A percentile compares a stretch with the other conserved stretches of the same genome.
phyloP scores from a whole-genome alignment of 2,888 invertebrate genomes.

The Cheilosia variabilis region DNA sequence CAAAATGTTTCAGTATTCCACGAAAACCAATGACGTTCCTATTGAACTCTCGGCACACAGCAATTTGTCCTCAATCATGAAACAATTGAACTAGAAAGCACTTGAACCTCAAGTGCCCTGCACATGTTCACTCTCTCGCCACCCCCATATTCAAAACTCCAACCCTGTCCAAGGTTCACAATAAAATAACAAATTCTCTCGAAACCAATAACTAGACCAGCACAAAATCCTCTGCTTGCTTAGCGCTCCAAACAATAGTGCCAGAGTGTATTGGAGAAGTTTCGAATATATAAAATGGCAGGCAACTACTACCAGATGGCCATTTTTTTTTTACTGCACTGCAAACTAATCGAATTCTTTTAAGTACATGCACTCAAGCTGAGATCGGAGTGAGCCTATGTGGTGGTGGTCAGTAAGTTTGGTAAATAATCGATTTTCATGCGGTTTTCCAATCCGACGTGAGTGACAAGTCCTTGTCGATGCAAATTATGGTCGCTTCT shows the following conservation, averaged over 20 bases:
- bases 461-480: conserved; percentile 26
- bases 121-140: conserved; percentile 2
- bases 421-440: conserved; percentile 35
- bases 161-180: not conserved
- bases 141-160: no score
- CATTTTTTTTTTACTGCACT: conserved; percentile 5
- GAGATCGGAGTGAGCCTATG: no score
- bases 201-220: conserved; percentile 50
- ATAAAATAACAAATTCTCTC: conserved; percentile 31
- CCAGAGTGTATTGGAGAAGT: conserved; percentile 17
- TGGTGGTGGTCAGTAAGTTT: conserved; percentile 27
- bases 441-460: not conserved
- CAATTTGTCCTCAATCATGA: no score
- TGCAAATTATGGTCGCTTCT: conserved; percentile 40
- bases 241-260: conserved; percentile 56
- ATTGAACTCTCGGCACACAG: no score
- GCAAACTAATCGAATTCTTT: conserved; percentile 59
- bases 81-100: conserved; percentile 17
- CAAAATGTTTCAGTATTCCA: no score
- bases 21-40: no score
- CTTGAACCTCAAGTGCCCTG: conserved; percentile 22
- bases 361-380: conserved; percentile 21
- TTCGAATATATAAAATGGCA: not conserved
- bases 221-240: conserved; percentile 40
- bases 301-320: conserved; percentile 8